These are phyloP conservation scores for Mesodorylaimus sp. DNA, from an alignment of 2,888 invertebrate species.

Conservation along the genomic window DNA sequence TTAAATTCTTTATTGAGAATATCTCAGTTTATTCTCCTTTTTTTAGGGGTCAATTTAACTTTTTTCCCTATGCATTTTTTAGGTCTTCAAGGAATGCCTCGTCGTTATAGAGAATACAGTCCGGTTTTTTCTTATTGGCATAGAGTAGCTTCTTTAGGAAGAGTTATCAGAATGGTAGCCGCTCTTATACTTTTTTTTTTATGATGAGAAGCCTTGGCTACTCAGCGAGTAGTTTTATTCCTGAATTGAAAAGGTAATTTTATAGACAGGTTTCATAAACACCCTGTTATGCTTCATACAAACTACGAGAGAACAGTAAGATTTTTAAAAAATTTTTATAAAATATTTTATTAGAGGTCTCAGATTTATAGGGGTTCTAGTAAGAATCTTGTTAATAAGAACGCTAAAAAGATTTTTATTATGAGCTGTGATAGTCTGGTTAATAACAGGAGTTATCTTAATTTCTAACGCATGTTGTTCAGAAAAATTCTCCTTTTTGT, in stretches of 20 bases:
- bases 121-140: conserved; percentile 49
- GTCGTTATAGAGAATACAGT: conserved; percentile 55
- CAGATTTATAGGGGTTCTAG: no score
- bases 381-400: no score
- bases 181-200: conserved; percentile 41
- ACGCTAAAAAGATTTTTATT: no score
- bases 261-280: no score
- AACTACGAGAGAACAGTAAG: no score
- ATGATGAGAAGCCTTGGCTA: conserved; percentile 5
- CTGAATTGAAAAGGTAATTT: no score
- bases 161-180: conserved; percentile 43
- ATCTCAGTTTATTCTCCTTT: conserved; percentile 51
- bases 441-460: no score
- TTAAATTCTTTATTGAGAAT: conserved; percentile 45
- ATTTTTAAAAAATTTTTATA: neutral
- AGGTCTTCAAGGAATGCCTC: conserved; percentile 51
- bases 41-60: conserved; percentile 56
- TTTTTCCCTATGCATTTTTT: conserved; percentile 62
- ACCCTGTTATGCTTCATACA: no score
- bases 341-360: no score
- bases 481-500: no score
- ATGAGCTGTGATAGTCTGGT: no score
- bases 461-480: no score
- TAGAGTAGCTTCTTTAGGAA: conserved; percentile 48
- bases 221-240: neutral